Evolutionary conservation across 1,140 invertebrate species (phyloP).

Genomic region (Heliothis virescens): DNA sequence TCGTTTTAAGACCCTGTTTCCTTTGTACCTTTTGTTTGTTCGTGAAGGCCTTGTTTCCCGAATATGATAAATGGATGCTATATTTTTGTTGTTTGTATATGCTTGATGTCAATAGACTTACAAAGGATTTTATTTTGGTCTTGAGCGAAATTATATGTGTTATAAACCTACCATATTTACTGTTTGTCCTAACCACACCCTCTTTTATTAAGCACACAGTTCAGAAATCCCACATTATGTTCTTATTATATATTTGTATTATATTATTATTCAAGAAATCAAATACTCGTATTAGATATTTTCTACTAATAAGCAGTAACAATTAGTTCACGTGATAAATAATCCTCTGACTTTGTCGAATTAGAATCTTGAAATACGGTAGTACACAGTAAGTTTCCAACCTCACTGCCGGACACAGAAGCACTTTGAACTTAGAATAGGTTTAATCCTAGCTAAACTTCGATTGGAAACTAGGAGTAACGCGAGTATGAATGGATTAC

Average conservation of each 20-base stretch:
- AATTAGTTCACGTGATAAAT: not conserved
- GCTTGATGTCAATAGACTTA: not conserved
- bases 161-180: not conserved
- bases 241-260: too few species aligned
- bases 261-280: too few species aligned
- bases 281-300: too few species aligned
- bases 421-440: not conserved
- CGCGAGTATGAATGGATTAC: too few species aligned
- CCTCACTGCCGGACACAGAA: not conserved
- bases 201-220: too few species aligned
- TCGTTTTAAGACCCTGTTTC: slow-evolving; percentile 28
- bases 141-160: not conserved
- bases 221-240: too few species aligned
- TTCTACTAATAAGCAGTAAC: too few species aligned
- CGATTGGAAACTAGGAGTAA: not conserved
- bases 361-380: not conserved
- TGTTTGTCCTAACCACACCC: not conserved
- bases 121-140: not conserved
- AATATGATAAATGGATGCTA: not conserved
- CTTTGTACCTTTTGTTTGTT: slow-evolving; percentile 36
- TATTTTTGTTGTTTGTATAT: slow-evolving; percentile 9
- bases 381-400: not conserved
- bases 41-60: slow-evolving; percentile 3
- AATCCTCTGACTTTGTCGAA: not conserved
- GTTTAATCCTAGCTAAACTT: not conserved